These are phyloP conservation scores for Caenorhabditis sp. DNA, from an alignment of 2,888 invertebrate genomes.

Conservation along the genomic window DNA sequence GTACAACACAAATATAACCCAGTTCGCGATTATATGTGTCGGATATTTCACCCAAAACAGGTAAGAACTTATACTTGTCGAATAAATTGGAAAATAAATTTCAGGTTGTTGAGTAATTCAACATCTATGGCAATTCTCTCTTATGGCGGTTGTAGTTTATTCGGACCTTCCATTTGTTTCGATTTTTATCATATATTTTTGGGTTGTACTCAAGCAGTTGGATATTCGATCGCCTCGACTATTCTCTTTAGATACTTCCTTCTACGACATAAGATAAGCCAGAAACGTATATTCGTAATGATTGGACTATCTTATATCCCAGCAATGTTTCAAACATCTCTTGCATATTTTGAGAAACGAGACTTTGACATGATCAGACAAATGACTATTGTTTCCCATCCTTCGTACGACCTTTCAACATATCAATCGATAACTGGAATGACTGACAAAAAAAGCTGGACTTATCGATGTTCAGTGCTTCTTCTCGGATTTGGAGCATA, in stretches of 20 bases:
- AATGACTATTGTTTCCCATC: constrained; percentile 19
- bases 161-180: constrained; percentile 28
- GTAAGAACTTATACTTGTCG: not conserved
- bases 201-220: constrained; percentile 19
- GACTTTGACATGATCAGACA: constrained; percentile 17
- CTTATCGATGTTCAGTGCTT: constrained; percentile 17
- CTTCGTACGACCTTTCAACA: constrained; percentile 22
- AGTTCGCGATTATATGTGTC: constrained; percentile 16
- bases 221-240: constrained; percentile 20
- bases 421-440: constrained; percentile 31
- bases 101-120: constrained; percentile 21
- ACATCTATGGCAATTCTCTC: constrained; percentile 31
- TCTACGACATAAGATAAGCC: constrained; percentile 8
- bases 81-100: not conserved
- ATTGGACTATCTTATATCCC: constrained; percentile 23
- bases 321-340: constrained; percentile 11
- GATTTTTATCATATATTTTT: constrained; percentile 18
- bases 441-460: constrained; percentile 12
- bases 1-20: constrained; percentile 23
- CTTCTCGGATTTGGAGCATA: constrained; percentile 26
- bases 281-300: constrained; percentile 19
- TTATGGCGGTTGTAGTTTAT: constrained; percentile 21
- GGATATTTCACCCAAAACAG: constrained; percentile 21
- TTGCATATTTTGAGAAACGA: constrained; percentile 19
- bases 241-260: constrained; percentile 31